Percentiles rank a stretch among this genome's conserved stretches.
Evolutionary conservation across 2,113 vertebrate species (phyloP).

Genomic region (Tringa solitaria): DNA sequence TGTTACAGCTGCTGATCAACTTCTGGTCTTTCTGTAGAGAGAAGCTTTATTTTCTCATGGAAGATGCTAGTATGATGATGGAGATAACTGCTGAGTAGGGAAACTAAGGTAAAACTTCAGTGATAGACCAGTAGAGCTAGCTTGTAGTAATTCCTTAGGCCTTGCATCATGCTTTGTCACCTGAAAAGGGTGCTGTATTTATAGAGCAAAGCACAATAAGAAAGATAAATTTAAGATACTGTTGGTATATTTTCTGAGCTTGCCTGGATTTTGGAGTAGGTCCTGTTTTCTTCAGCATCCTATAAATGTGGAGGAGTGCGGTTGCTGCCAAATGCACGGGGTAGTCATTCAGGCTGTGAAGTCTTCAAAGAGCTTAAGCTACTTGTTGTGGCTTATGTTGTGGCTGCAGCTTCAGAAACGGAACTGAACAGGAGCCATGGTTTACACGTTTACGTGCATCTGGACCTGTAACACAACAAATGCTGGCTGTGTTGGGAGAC

Average conservation of each 20-base stretch:
- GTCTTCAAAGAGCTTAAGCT: neutral
- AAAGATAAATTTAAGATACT: neutral
- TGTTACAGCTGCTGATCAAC: neutral
- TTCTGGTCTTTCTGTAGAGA: neutral
- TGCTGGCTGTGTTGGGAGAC: neutral
- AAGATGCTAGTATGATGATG: neutral
- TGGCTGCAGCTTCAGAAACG: neutral
- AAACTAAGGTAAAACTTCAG: neutral
- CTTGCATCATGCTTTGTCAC: neutral
- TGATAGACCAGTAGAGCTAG: neutral
- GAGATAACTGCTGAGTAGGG: neutral
- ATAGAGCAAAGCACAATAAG: neutral
- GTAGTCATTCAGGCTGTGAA: neutral
- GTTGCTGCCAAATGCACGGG: neutral
- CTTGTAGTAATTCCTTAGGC: neutral
- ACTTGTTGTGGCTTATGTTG: neutral
- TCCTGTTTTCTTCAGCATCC: neutral
- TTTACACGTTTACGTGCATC: neutral
- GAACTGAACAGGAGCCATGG: neutral
- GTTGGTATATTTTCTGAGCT: neutral
- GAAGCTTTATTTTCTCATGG: neutral
- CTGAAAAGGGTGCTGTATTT: neutral
- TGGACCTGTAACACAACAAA: neutral
- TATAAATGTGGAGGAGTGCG: neutral
- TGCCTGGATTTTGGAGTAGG: neutral